Conservation (phyloP, 2,113 vertebrate genomes). For the Ctenomys sociabilis region DNA sequence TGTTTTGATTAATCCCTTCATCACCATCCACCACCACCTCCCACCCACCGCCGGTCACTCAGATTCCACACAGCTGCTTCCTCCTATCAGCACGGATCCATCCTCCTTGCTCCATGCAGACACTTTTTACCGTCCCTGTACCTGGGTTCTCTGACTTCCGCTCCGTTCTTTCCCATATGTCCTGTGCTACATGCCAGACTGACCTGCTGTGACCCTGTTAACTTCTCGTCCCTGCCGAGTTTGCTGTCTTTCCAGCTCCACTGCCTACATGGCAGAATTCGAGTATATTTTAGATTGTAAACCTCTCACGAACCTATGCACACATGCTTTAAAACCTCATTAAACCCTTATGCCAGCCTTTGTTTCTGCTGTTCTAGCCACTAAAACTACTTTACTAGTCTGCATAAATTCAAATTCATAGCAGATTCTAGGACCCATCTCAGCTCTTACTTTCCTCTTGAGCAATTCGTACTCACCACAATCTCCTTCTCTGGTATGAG, state of each 20-base stretch:
- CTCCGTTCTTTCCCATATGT: not conserved
- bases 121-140: rapidly evolving
- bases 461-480: not conserved
- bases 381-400: not conserved
- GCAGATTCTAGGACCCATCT: not conserved
- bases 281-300: not conserved
- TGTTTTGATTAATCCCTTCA: not conserved
- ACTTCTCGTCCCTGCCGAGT: no score
- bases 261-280: not conserved
- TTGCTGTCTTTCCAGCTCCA: rapidly evolving
- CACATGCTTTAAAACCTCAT: not conserved
- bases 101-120: not conserved
- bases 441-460: rapidly evolving
- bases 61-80: not conserved
- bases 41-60: not conserved
- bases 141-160: no score
- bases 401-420: not conserved
- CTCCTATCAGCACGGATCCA: not conserved
- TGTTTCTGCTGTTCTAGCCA: not conserved
- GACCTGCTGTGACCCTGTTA: not conserved
- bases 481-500: not conserved
- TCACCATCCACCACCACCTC: not conserved
- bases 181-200: no score
- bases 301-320: not conserved
- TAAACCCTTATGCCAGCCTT: not conserved